A percentile compares a stretch with the other conserved stretches of the same genome.
These are phyloP conservation scores for Rousettus leschenaultii DNA, from an alignment of 2,113 vertebrate species.

Conservation along the genomic window DNA sequence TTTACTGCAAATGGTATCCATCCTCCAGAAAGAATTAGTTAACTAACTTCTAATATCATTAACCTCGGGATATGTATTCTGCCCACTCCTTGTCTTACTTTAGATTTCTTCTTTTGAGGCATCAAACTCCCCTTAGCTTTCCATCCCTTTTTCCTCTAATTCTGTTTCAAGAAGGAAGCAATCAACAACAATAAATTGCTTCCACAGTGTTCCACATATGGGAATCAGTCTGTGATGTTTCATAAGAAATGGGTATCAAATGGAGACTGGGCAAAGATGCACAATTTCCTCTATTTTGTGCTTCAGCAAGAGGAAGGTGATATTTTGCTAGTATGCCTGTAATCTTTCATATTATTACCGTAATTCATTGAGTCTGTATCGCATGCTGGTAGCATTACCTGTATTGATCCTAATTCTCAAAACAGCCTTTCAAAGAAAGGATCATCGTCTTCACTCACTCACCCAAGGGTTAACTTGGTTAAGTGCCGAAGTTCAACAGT, in stretches of 20 bases:
- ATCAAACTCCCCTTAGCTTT: not conserved
- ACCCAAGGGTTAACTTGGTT: not conserved
- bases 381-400: not conserved
- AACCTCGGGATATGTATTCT: not conserved
- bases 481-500: not conserved
- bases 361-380: not conserved
- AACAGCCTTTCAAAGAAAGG: not conserved
- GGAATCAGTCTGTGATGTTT: conserved; percentile 35
- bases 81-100: conserved; percentile 18
- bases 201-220: not conserved
- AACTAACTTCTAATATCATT: conserved; percentile 4
- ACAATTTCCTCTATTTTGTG: not conserved
- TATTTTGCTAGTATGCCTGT: not conserved
- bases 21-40: conserved; percentile 54
- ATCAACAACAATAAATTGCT: conserved; percentile 7
- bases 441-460: not conserved
- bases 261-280: not conserved
- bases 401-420: not conserved
- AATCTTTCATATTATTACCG: not conserved
- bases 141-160: conserved; percentile 17
- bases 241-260: conserved; percentile 7
- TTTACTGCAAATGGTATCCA: conserved; percentile 52
- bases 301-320: not conserved
- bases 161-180: conserved; percentile 15
- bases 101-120: not conserved